Evolutionary conservation across 2,113 vertebrate genomes (phyloP).

Genomic region (Herpetotheres cachinnans): DNA sequence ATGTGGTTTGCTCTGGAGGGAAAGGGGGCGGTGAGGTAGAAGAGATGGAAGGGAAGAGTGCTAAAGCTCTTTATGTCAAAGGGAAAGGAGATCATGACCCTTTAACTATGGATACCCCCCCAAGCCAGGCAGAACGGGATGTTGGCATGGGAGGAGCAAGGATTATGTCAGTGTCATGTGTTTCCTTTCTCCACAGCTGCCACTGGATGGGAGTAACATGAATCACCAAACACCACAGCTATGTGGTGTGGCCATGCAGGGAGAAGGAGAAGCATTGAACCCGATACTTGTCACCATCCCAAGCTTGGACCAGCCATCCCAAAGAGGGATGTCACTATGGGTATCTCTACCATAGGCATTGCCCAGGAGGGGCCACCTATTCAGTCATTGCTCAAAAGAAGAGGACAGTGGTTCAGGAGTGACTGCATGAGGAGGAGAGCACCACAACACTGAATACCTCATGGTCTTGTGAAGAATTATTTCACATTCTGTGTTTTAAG

Average conservation of each 20-base stretch:
- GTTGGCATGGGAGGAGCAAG: slow-evolving; percentile 48
- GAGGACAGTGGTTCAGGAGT: slow-evolving; percentile 24
- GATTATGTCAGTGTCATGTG: slow-evolving; percentile 59
- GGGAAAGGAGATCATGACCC: not conserved
- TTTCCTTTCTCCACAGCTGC: slow-evolving; percentile 71
- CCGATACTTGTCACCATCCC: not conserved
- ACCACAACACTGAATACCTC: not conserved
- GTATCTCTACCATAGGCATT: not conserved
- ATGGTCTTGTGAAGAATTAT: not conserved
- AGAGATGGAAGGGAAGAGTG: not conserved
- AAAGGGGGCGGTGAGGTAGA: slow-evolving; percentile 37
- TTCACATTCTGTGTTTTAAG: not conserved
- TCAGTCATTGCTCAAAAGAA: not conserved
- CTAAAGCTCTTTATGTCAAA: not conserved
- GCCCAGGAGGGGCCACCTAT: not conserved
- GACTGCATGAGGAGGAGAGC: not conserved
- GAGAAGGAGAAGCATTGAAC: slow-evolving; percentile 47
- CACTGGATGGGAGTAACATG: slow-evolving; percentile 60
- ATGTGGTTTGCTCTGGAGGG: not conserved
- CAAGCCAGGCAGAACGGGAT: slow-evolving; percentile 6
- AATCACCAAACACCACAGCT: slow-evolving; percentile 28
- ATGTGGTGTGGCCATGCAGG: slow-evolving; percentile 50
- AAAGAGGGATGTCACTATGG: slow-evolving; percentile 31
- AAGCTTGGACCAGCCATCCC: slow-evolving; percentile 19
- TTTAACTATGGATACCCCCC: not conserved